Percentiles rank a stretch among this genome's conserved stretches.
phyloP scores from a whole-genome alignment of 2,113 vertebrate genomes.

The Baryphthengus martii region DNA sequence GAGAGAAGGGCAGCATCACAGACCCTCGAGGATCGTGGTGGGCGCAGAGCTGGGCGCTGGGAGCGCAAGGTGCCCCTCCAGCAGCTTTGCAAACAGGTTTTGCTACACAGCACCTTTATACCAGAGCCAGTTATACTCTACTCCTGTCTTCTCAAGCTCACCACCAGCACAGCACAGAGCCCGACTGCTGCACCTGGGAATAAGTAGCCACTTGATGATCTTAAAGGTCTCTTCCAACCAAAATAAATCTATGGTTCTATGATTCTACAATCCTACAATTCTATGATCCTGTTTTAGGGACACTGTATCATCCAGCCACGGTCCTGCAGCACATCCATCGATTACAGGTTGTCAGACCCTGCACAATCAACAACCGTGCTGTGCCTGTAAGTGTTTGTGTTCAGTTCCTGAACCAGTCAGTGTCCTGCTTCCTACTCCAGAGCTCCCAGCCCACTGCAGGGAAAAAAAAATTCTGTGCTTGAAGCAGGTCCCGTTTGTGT shows the following conservation, averaged over 20 bases:
- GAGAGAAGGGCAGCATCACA: background rate
- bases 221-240: no score
- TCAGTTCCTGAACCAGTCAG: background rate
- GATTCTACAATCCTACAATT: no score
- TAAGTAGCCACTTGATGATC: background rate
- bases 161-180: fast-evolving
- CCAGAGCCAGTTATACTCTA: fast-evolving
- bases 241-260: no score
- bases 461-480: fast-evolving
- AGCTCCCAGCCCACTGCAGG: fast-evolving
- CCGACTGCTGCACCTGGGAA: background rate
- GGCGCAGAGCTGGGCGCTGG: background rate
- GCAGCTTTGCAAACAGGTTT: background rate
- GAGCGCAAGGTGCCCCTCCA: fast-evolving
- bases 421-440: fast-evolving
- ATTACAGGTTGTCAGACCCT: background rate
- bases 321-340: background rate
- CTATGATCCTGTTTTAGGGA: background rate
- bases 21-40: fast-evolving
- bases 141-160: fast-evolving
- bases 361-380: fast-evolving
- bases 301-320: fast-evolving
- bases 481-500: background rate
- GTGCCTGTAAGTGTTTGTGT: background rate
- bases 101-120: fast-evolving